Evolutionary conservation across 2,797 vertebrate species (phyloP), one percentile per base, ranked within the genome.

Genomic region (Erethizon dorsatum): DNA sequence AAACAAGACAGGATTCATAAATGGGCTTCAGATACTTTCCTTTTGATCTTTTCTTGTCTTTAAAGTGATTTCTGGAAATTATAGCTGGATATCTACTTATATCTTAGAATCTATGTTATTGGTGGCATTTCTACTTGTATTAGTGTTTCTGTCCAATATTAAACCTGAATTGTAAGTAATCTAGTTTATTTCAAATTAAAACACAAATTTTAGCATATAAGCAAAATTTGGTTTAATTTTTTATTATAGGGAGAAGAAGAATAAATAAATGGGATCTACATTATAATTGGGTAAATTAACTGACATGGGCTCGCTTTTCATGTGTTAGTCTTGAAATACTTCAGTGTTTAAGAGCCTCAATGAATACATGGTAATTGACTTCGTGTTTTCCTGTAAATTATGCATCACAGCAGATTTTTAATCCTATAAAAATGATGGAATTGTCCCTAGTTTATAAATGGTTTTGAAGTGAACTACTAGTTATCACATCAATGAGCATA

Each of bases 231-330:
- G 93, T 95, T 88, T 95, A 75, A 97, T 77, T 45, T 79, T 95
- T 97, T 54, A 91, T 98, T 96, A 91, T 69, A 96, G n/a, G 20
- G 37, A 95, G 82, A 69, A 37, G 56, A 96, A 89, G 90, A 95
- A 61, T 95, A 95, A 97, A 57, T 88, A 95, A 97, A 95, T 95
- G 85, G 28, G 71, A 6, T 7, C 73, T 96, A 96, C 96, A 94
- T 91, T 97, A 87, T 88, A 96, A 98, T 97, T 97, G 97, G 83
- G 54, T 96, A 97, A 95, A 97, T 97, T 75, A 97, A 47, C 17
- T 79, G 20, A 97, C 88, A 73, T 93, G 37, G 73, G 95, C 94
- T 84, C 84, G 9, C 41, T 94, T 97, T 97, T 93, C 87, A 84
- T 90, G 11, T 88, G n/a, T 88, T 93, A 47, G 41, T 96, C 82